Evolutionary conservation across 2,888 invertebrate species (phyloP), one percentile per base, ranked within the genome.

Genomic region (Dione juno): DNA sequence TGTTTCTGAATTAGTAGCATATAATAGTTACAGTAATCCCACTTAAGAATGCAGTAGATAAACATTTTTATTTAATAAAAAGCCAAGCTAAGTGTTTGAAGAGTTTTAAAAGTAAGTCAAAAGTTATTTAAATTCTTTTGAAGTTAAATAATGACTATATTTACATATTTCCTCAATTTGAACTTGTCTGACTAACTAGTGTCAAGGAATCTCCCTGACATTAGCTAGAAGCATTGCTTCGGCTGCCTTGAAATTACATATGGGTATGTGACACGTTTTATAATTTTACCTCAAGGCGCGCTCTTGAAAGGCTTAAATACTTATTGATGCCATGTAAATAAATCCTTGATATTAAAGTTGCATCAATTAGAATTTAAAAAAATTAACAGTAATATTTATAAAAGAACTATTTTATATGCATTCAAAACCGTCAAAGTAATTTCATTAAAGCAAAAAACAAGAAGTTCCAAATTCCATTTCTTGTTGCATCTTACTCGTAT

Each of bases 201-300:
- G 71, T 72, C 74, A 75, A 79, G 72, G 76, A 77, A 77, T n/a
- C n/a, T 28, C 28, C 28, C 28, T 28, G 28, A 28, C 28, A 28
- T 5, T 28, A 74, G 77, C 50, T 77, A 76, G 76, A 72, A 74
- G 70, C 75, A 78, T 77, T 76, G 78, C 77, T 73, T 77, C 73
- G 75, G 76, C 77, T 80, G 76, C 68, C 73, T 50, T 57, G 50
- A 76, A 74, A 76, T 74, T 77, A 81, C 80, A 78, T 79, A n/a
- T n/a, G n/a, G n/a, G 77, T 77, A 78, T 28, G 28, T 28, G 28
- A 28, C 28, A 28, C 28, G 70, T 79, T 80, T 78, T 75, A 78
- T 83, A 80, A 81, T 81, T 78, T 77, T 78, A 78, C 78, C 76
- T 77, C 76, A 79, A 77, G 79, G 78, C 71, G 76, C 37, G 16